Base-by-base conservation (phyloP, 2,797 vertebrate genomes). In the Taeniopygia guttata region DNA sequence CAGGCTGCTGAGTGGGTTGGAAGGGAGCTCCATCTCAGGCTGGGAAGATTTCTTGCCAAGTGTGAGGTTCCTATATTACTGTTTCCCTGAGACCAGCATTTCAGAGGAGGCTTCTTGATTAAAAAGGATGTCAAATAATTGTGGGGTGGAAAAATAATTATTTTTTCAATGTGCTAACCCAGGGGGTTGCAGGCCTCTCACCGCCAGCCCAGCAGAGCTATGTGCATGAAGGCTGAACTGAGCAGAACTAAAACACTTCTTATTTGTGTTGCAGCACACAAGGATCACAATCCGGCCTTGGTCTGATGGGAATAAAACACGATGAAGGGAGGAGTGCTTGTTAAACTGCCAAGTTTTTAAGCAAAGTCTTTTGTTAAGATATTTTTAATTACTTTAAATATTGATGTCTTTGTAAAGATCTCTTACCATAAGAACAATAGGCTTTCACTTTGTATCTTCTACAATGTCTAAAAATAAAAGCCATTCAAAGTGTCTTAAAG, bases 251-350 rank as follows among this genome's bases (percentile, higher is more conserved):
- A 96, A 54, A 5, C 23, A 16, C 11, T 69, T 85, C 77, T 89
- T 55, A 11, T 95, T 96, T 97, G 9, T 54, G 36, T 97, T 97
- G 55, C 93, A 98, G 97, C 63, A 32, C 22, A 2, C 48, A 81
- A 1, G 95, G 93, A 78, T 93, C 95, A 9, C 60, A 96, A 5
- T 40, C 96, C 3, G 96, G 98, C 90, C 89, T 98, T 70, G 96
- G 97, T 54, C 89, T 98, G 83, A 97, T 98, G 96, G 96, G 84
- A 93, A 97, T 98, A 90, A 98, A 97, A 96, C 94, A 86, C 17
- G 90, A 94, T 22, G 46, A 92, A 76, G 90, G 95, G 84, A 95
- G 81, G 68, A 76, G 63, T 42, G n/a, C 79, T 82, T 92, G 82
- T 56, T 96, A 58, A 94, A 32, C 48, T 76, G 85, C 92, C 91